Percentiles rank a stretch among this genome's conserved stretches.
These are phyloP conservation scores for Eumacrocentrus americanus DNA, from an alignment of 2,888 invertebrate genomes.

Conservation along the genomic window DNA sequence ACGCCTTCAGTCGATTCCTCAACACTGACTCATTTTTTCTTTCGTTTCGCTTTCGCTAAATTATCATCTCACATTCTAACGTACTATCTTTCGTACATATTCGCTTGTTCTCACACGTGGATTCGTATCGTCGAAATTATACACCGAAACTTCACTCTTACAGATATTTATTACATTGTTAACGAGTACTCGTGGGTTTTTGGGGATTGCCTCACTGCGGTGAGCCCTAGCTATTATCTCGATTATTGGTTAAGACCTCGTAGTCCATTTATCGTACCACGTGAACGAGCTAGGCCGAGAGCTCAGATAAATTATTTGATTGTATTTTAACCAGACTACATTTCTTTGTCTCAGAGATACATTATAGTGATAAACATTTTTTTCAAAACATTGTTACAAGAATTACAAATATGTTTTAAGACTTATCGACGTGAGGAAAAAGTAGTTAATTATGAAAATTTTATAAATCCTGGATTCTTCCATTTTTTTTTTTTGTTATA, in stretches of 20 bases:
- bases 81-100: background rate
- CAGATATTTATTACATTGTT: constrained; percentile 37
- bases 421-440: background rate
- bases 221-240: constrained; percentile 31
- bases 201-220: constrained; percentile 18
- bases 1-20: constrained; percentile 38
- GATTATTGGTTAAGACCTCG: constrained; percentile 34
- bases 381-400: background rate
- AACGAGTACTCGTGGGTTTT: constrained; percentile 27
- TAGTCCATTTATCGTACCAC: constrained; percentile 31
- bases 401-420: background rate
- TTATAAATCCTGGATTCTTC: no score
- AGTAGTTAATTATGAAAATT: no score
- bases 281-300: constrained; percentile 30
- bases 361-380: no score
- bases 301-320: constrained; percentile 13
- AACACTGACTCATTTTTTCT: constrained; percentile 7
- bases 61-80: background rate
- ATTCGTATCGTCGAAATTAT: constrained; percentile 17
- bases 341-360: constrained; percentile 5
- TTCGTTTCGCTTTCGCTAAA: background rate
- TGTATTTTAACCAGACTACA: background rate
- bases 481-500: background rate
- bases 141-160: constrained; percentile 33
- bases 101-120: background rate